Evolutionary conservation across 2,888 invertebrate genomes (phyloP), one percentile per base, ranked within the genome.

Genomic region (Acrobasis repandana): DNA sequence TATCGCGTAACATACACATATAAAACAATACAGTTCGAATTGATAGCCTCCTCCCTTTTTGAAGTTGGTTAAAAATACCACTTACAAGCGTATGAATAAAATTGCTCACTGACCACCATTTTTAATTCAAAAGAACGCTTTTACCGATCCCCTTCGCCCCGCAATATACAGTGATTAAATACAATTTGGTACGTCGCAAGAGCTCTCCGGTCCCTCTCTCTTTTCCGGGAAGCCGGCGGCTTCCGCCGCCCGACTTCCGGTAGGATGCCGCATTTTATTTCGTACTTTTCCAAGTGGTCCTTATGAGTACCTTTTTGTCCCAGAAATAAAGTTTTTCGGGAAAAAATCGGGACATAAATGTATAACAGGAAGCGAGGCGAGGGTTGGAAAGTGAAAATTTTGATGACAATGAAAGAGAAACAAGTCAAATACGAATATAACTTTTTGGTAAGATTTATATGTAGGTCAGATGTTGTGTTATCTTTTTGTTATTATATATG

Each of bases 191-290:
- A 73, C 75, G 77, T 75, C 78, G 75, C 76, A 75, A 86, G 87
- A 76, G 80, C 86, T 85, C 89, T 90, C 83, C 77, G 82, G 83
- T 79, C 86, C 86, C 88, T 90, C 83, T 78, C 82, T 83, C 80
- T 76, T 81, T 82, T 91, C 91, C 91, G 89, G 90, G 86, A 87
- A 86, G 88, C 85, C 86, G 85, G 82, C 80, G 84, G 87, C 89
- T 86, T 89, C 89, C 90, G 87, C 80, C 80, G 73, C 80, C 77
- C 81, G 72, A 77, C 85, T 85, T 91, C 90, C 91, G 84, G 83
- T 83, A 82, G 83, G 84, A 86, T 85, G 82, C 86, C 80, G 81
- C 74, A 75, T 77, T 79, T 85, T 85, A 82, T 86, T 86, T 83
- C 82, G 78, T 82, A 83, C 82, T 84, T 85, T 87, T 83, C 82